Evolutionary conservation across 2,797 vertebrate species (phyloP).

Genomic region (Dermochelys coriacea): DNA sequence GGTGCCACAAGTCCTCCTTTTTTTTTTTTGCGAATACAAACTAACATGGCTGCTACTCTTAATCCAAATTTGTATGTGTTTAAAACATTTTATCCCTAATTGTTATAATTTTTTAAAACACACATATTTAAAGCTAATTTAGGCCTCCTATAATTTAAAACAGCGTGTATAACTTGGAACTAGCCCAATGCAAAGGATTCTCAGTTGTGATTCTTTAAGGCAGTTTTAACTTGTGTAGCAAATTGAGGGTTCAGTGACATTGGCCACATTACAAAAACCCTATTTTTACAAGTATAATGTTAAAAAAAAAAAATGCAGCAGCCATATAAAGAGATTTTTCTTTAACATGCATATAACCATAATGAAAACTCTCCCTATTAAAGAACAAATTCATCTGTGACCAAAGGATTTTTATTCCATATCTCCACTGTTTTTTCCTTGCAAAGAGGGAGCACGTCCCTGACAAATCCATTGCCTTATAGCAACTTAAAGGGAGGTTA

Average conservation of each 20-base stretch:
- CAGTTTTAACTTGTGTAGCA: background rate
- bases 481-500: background rate
- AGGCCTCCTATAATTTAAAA: conserved; percentile 18
- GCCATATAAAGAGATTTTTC: conserved; percentile 44
- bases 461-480: background rate
- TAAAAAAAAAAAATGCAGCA: conserved; percentile 1
- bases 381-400: background rate
- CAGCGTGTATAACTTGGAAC: background rate
- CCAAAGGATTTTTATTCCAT: background rate
- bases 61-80: background rate
- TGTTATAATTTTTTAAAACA: conserved; percentile 63
- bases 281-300: background rate
- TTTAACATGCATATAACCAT: background rate
- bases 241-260: background rate
- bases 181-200: conserved; percentile 11
- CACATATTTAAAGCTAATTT: conserved; percentile 44
- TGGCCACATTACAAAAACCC: background rate
- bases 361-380: background rate
- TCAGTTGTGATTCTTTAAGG: background rate
- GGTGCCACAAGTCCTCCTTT: too few species aligned
- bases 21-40: too few species aligned
- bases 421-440: background rate
- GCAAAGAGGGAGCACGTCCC: background rate
- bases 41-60: too few species aligned
- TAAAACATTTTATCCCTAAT: conserved; percentile 41